phyloP scores from a whole-genome alignment of 2,888 invertebrate species.

The Nudaria mundana region DNA sequence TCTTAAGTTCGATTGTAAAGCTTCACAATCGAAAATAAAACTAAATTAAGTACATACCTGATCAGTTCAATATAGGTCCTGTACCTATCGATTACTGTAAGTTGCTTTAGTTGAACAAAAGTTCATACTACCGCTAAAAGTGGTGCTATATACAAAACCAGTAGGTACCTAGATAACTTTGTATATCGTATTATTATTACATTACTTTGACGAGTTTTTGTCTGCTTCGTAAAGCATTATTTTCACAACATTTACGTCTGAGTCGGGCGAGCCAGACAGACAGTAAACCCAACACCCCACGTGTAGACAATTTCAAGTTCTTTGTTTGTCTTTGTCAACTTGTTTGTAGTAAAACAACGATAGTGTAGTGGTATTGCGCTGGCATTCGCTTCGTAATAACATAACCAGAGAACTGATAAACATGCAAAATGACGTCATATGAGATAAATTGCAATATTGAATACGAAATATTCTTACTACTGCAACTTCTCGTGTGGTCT shows the following conservation, averaged over 20 bases:
- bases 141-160: too few species aligned
- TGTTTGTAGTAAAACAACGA: neutral
- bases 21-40: neutral
- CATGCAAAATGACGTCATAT: neutral
- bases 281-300: constrained; percentile 2
- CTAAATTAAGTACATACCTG: neutral
- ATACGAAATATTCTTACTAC: neutral
- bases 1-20: too few species aligned
- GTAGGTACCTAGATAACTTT: neutral
- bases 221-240: neutral
- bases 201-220: neutral
- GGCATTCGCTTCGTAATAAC: neutral
- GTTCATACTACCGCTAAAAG: too few species aligned
- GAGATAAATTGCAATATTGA: neutral
- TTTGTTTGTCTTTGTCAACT: neutral
- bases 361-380: neutral
- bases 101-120: constrained; percentile 6
- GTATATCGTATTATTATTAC: neutral
- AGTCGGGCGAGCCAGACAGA: constrained; percentile 1
- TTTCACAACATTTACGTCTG: neutral
- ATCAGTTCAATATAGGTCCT: too few species aligned
- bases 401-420: neutral
- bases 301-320: constrained; percentile 1
- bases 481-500: neutral
- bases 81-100: too few species aligned